Evolutionary conservation across 2,113 vertebrate genomes (phyloP).

Genomic region (Cryptomyrus ogoouensis): DNA sequence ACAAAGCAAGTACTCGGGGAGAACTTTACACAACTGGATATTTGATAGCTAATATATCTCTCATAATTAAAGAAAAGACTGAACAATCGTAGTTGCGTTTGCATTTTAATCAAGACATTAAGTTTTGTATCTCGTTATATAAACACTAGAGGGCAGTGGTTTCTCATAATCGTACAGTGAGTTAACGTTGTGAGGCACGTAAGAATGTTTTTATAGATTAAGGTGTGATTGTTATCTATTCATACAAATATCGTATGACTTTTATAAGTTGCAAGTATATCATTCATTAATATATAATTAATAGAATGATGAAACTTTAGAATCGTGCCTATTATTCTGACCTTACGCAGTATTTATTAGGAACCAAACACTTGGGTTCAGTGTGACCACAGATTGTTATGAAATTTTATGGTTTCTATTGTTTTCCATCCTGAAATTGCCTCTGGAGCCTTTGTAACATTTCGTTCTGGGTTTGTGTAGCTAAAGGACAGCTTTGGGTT

Average conservation of each 20-base stretch:
- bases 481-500: neutral
- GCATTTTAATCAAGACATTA: neutral
- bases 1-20: neutral
- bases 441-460: neutral
- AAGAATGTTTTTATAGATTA: neutral
- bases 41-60: neutral
- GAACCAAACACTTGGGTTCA: neutral
- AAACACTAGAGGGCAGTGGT: constrained; percentile 53
- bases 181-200: neutral
- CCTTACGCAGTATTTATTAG: neutral
- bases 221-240: neutral
- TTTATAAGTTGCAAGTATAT: neutral
- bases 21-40: neutral
- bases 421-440: neutral
- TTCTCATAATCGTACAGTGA: constrained; percentile 27
- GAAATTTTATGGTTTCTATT: neutral
- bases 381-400: neutral
- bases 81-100: neutral
- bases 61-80: neutral
- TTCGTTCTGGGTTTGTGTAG: neutral
- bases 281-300: neutral
- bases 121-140: constrained; percentile 29
- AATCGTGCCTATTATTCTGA: neutral
- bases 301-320: neutral
- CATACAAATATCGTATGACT: neutral